Evolutionary conservation across 2,797 vertebrate species (phyloP).

Genomic region (Choloepus didactylus): DNA sequence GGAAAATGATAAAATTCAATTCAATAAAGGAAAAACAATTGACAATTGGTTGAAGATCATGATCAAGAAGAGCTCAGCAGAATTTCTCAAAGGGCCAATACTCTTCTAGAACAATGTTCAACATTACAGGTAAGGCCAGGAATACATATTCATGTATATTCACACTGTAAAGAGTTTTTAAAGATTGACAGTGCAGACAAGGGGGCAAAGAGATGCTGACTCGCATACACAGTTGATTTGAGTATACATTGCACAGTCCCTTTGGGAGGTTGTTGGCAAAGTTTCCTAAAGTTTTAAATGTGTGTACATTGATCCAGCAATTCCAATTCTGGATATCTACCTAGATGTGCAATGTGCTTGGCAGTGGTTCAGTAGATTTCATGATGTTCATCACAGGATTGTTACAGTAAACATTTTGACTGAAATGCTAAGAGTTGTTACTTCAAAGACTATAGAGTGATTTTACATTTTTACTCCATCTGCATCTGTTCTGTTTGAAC

Average conservation of each 20-base stretch:
- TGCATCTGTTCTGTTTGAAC: constrained; percentile 57
- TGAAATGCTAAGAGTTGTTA: constrained; percentile 29
- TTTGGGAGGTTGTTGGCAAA: not conserved
- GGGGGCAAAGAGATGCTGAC: not conserved
- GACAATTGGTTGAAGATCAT: not conserved
- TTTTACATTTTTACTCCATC: constrained; percentile 65
- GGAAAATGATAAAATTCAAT: constrained; percentile 26
- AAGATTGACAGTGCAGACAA: not conserved
- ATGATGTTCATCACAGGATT: constrained; percentile 37
- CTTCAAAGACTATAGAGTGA: not conserved
- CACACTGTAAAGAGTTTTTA: not conserved
- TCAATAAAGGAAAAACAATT: not conserved
- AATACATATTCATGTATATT: constrained; percentile 11
- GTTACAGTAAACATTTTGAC: constrained; percentile 35
- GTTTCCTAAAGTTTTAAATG: constrained; percentile 26
- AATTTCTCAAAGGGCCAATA: not conserved
- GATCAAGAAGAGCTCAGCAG: not conserved
- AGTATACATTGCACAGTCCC: not conserved
- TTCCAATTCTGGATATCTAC: not conserved
- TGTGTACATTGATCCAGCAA: constrained; percentile 42
- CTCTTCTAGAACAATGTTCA: constrained; percentile 7
- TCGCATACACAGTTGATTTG: constrained; percentile 34
- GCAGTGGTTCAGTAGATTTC: constrained; percentile 1
- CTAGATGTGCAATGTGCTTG: not conserved
- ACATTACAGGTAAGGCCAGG: not conserved